Evolutionary conservation across 2,797 vertebrate genomes (phyloP).

Genomic region (Carcharodon carcharias): DNA sequence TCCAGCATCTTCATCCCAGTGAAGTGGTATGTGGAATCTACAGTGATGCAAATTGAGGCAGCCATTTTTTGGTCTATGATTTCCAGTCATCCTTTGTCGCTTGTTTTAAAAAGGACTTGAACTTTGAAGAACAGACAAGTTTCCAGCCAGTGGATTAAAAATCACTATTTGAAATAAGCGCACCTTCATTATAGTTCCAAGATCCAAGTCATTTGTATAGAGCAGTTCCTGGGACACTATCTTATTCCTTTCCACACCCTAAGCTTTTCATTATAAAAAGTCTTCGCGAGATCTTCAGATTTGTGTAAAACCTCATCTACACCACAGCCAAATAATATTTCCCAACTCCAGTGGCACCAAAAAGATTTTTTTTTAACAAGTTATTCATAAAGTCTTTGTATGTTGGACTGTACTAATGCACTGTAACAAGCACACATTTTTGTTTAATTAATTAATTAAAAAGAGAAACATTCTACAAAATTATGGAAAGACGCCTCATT

Average conservation of each 20-base stretch:
- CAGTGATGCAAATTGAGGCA: no score
- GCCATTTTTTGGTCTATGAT: no score
- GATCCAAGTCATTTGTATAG: no score
- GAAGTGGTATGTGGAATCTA: no score
- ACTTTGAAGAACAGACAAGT: no score
- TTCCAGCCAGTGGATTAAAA: no score
- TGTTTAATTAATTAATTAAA: neutral
- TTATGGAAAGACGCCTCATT: neutral
- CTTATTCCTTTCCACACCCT: neutral
- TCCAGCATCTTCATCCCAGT: no score
- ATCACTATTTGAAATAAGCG: no score
- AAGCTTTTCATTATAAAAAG: neutral
- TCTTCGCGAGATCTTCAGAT: neutral
- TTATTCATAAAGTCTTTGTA: neutral
- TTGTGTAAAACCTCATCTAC: neutral
- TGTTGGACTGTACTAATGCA: neutral
- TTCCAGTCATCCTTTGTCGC: no score
- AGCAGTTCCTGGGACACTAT: neutral
- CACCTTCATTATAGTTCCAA: no score
- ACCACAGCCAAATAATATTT: neutral
- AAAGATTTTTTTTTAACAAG: neutral
- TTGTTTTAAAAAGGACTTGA: no score
- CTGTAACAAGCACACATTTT: neutral
- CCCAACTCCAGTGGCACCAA: neutral
- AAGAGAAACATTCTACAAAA: neutral